Evolutionary conservation across 2,888 invertebrate species (phyloP).

Genomic region (Morpho achilles): DNA sequence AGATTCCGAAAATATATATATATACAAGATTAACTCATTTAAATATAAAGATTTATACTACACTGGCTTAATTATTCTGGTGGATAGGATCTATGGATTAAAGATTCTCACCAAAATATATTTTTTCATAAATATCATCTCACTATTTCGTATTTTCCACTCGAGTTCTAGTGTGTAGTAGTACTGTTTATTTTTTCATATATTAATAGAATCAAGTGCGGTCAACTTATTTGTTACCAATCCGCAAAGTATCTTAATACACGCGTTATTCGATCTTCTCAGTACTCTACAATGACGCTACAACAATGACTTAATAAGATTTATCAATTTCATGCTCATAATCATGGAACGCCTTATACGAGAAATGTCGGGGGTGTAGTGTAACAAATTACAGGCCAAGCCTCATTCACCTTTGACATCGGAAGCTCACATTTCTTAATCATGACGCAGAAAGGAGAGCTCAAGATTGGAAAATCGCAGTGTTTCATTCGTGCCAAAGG

Average conservation of each 20-base stretch:
- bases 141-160: no score
- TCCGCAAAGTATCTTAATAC: not conserved
- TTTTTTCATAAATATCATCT: no score
- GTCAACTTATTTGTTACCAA: not conserved
- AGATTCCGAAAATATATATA: no score
- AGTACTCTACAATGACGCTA: not conserved
- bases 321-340: conserved; percentile 11
- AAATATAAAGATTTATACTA: no score
- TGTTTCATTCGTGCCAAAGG: conserved; percentile 26
- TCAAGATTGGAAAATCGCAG: conserved; percentile 28
- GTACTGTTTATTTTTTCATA: no score
- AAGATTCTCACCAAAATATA: no score
- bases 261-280: not conserved
- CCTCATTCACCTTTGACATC: conserved; percentile 25
- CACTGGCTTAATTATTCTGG: no score
- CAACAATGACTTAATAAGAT: not conserved
- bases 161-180: no score
- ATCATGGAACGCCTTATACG: conserved; percentile 3
- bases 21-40: no score
- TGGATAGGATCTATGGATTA: no score
- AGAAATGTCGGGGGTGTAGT: conserved; percentile 8
- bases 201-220: not conserved
- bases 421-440: conserved; percentile 29
- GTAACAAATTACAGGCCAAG: conserved; percentile 18
- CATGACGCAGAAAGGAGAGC: conserved; percentile 28